Percentiles rank a stretch among this genome's conserved stretches.
phyloP scores from a whole-genome alignment of 2,797 vertebrate genomes.

The Tympanoctomys barrerae region DNA sequence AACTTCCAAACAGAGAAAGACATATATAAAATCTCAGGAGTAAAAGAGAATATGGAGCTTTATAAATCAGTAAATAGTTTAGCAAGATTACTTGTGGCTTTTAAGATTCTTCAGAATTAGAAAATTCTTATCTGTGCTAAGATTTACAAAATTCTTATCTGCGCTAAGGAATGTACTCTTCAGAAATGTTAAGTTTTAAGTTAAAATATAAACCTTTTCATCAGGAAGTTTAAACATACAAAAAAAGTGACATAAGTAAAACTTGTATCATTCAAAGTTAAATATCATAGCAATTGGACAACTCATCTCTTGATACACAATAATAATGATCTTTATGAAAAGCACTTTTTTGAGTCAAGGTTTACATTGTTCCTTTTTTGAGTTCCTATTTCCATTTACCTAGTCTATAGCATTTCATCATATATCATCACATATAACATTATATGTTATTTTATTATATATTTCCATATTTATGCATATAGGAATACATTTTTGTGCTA shows the following conservation, averaged over 20 bases:
- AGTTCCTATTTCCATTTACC: neutral
- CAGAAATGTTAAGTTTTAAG: neutral
- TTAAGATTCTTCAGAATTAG: neutral
- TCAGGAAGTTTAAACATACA: neutral
- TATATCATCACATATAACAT: too few species aligned
- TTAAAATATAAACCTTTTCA: neutral
- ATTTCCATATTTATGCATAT: neutral
- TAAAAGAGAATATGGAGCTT: neutral
- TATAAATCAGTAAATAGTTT: neutral
- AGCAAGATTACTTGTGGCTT: neutral
- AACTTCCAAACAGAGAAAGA: neutral
- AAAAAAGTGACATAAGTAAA: neutral
- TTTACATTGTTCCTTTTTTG: neutral
- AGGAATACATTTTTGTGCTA: neutral
- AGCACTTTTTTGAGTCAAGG: conserved; percentile 16
- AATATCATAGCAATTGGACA: conserved; percentile 2
- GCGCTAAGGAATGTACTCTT: neutral
- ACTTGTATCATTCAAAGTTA: neutral
- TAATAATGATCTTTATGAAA: neutral
- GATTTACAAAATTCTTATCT: conserved; percentile 18
- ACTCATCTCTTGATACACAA: neutral
- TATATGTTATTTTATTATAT: too few species aligned
- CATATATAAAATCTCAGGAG: neutral
- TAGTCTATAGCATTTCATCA: conserved; percentile 1
- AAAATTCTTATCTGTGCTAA: neutral